These are phyloP conservation scores for Lacanobia oleracea DNA, from an alignment of 2,888 invertebrate genomes.

Conservation along the genomic window DNA sequence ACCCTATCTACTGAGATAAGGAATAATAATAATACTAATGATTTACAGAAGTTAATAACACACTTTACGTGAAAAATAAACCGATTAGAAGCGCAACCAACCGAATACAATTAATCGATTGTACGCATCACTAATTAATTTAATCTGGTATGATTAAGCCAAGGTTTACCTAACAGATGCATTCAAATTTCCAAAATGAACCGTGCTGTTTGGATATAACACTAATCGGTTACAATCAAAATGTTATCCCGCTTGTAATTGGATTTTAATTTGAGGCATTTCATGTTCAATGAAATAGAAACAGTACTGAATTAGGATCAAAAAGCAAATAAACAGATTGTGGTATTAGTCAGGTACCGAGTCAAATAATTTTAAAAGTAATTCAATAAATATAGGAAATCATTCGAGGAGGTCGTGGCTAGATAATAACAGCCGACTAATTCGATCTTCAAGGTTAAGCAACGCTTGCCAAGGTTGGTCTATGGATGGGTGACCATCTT, in stretches of 20 bases:
- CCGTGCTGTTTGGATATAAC: not conserved
- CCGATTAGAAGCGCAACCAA: not conserved
- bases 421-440: too few relatives aligned
- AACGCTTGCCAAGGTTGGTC: too few relatives aligned
- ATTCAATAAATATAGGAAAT: too few relatives aligned
- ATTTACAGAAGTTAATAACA: not conserved
- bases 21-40: not conserved
- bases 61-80: not conserved
- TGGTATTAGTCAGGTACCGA: not conserved
- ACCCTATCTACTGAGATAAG: too few relatives aligned
- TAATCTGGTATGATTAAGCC: conserved; percentile 23
- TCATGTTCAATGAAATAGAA: not conserved
- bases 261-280: not conserved
- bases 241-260: conserved; percentile 4
- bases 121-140: conserved; percentile 21
- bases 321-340: not conserved
- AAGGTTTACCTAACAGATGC: conserved; percentile 38
- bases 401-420: too few relatives aligned
- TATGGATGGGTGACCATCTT: too few relatives aligned
- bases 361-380: too few relatives aligned
- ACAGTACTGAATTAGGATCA: not conserved
- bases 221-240: conserved; percentile 31
- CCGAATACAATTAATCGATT: conserved; percentile 9
- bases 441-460: too few relatives aligned
- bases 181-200: conserved; percentile 26